Evolutionary conservation across 2,888 invertebrate species (phyloP).

Genomic region (Slavum lentiscoides): DNA sequence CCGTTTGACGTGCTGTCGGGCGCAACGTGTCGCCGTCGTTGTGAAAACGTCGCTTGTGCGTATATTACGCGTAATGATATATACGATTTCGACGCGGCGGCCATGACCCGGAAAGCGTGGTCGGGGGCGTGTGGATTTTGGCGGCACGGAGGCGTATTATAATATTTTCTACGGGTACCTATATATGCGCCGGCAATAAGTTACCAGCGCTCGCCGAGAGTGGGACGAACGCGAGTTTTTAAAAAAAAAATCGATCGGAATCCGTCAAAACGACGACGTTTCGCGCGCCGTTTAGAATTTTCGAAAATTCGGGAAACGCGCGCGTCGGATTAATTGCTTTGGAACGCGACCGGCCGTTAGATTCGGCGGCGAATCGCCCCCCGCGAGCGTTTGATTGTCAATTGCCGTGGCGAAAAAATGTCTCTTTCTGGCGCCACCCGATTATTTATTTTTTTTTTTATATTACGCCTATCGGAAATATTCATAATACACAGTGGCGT

Average conservation of each 20-base stretch:
- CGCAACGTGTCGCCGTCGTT: conserved; percentile 18
- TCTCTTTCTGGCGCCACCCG: no score
- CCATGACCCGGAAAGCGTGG: conserved; percentile 34
- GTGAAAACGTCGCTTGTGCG: conserved; percentile 15
- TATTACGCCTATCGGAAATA: no score
- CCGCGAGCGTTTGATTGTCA: no score
- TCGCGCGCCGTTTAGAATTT: background rate
- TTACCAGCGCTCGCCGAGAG: background rate
- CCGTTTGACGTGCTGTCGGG: conserved; percentile 44
- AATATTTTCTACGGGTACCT: background rate
- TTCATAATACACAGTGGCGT: no score
- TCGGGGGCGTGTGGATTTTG: conserved; percentile 14
- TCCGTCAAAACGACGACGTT: conserved; percentile 3
- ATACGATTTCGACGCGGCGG: conserved; percentile 23
- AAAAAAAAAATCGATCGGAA: conserved; percentile 28
- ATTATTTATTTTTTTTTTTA: no score
- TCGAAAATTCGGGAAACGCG: no score
- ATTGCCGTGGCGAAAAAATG: no score
- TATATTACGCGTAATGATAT: conserved; percentile 34
- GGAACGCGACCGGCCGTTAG: no score
- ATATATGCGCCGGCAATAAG: background rate
- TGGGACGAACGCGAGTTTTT: background rate
- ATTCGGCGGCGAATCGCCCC: no score
- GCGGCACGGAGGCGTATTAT: background rate
- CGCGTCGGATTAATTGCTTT: no score